Conservation (phyloP, 2,113 vertebrate genomes). For the Gymnarchus niloticus region DNA sequence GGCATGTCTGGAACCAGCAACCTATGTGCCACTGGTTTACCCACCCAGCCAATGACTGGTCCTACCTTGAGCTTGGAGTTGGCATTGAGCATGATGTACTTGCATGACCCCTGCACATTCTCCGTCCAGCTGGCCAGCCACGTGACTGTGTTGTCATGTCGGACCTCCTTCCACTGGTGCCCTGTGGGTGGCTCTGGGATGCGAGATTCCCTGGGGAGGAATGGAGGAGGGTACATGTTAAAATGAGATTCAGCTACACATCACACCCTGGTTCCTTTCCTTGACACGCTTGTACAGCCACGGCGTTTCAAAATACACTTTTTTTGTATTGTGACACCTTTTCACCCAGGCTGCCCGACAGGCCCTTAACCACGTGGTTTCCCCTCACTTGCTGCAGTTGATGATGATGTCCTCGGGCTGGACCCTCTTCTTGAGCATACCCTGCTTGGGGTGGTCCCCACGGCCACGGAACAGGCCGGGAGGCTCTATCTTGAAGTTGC, state of each 20-base stretch:
- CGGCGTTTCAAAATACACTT: too few relatives aligned
- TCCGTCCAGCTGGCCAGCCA: conserved; percentile 63
- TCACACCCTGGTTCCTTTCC: too few relatives aligned
- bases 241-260: background rate
- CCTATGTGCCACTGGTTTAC: background rate
- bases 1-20: background rate
- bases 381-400: conserved; percentile 53
- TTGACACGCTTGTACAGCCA: too few relatives aligned
- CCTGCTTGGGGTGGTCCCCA: conserved; percentile 64
- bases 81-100: conserved; percentile 65
- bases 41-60: background rate
- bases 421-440: conserved; percentile 63
- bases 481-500: conserved; percentile 62
- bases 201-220: conserved; percentile 40
- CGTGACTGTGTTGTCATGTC: conserved; percentile 49
- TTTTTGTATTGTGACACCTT: too few relatives aligned
- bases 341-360: too few relatives aligned
- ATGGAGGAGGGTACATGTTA: background rate
- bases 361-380: too few relatives aligned
- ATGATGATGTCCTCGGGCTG: conserved; percentile 64
- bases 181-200: conserved; percentile 55
- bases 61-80: conserved; percentile 71
- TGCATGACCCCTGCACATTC: conserved; percentile 52
- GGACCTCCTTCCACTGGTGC: conserved; percentile 59
- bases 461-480: conserved; percentile 57